Base-by-base conservation (phyloP, 2,797 vertebrate genomes). In the Chrysocyon brachyurus region DNA sequence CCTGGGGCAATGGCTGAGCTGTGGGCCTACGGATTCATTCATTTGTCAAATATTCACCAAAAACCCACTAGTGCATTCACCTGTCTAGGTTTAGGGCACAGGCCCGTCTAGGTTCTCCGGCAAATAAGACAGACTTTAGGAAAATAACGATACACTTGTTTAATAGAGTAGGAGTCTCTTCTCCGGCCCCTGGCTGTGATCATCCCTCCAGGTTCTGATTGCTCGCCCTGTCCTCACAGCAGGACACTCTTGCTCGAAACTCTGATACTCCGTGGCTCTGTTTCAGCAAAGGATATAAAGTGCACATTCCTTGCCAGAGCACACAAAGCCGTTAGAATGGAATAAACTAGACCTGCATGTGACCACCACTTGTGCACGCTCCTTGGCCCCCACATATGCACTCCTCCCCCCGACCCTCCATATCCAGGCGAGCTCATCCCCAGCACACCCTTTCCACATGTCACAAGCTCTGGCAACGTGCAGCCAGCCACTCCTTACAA, bases 361-460 rank as follows among this genome's bases (percentile, higher is more conserved):
- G n/a, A 3, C 11, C 0, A 0, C 14, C 0, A 0, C 5, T 5
- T 4, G 28, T 33, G n/a, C 54, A 5, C 21, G 3, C 10, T 28
- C 36, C 59, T n/a, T 3, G 14, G 68, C 11, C 14, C 17, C 40
- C 2, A 0, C 0, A 16, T 33, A 66, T 14, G 57, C n/a, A 3
- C 2, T 0, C 0, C 7, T 31, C 24, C 4, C 31, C 17, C 19
- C 78, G 17, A 2, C 28, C n/a, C 57, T 87, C 63, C 4, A 0
- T 10, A 3, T 3, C 31, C 10, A 14, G 87, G 36, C 77, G 33
- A 1, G 33, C 26, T 16, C 31, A 4, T 22, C 56, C 52, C 73
- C 28, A 81, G 73, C 1, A 24, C 26, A 5, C 5, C 68, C 12
- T 17, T 84, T 28, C 72, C n/a, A 10, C 15, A 0, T 0, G 1